Conservation (phyloP, 1,140 invertebrate genomes). For the Drosophila kurseongensis region DNA sequence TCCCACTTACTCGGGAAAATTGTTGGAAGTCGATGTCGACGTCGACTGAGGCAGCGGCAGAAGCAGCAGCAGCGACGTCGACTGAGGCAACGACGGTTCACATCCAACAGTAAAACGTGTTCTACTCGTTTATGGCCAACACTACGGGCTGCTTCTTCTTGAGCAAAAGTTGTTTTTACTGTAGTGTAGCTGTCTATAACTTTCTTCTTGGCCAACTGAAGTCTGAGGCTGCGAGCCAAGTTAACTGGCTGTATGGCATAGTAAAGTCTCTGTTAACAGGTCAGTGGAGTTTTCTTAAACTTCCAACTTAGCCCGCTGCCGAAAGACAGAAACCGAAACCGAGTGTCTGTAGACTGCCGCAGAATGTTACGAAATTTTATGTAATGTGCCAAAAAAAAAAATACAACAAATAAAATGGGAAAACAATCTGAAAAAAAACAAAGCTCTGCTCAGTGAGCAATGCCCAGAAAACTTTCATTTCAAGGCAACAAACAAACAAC, state of each 20-base stretch:
- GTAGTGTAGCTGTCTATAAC: conserved; percentile 73
- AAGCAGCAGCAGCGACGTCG: conserved; percentile 8
- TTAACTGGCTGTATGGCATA: conserved; percentile 34
- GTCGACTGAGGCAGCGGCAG: conserved; percentile 6
- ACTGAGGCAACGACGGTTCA: conserved; percentile 19
- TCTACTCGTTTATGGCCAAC: conserved; percentile 73
- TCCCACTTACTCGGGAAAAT: conserved; percentile 63
- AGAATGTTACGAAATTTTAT: conserved; percentile 83
- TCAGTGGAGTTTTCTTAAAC: conserved; percentile 82
- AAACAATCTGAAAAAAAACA: conserved; percentile 40
- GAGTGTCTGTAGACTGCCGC: conserved; percentile 58
- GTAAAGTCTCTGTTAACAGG: conserved; percentile 78
- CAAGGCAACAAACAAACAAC: conserved; percentile 53
- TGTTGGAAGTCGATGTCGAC: conserved; percentile 11
- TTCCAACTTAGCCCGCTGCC: conserved; percentile 68
- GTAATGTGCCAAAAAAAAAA: conserved; percentile 76
- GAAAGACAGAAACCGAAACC: conserved; percentile 48
- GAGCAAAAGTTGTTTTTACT: conserved; percentile 83
- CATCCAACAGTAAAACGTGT: conserved; percentile 80
- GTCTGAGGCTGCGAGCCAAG: conserved; percentile 30
- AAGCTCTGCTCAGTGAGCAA: conserved; percentile 30
- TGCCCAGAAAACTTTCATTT: conserved; percentile 63
- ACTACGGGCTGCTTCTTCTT: conserved; percentile 46
- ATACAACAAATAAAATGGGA: conserved; percentile 15
- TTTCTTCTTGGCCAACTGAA: conserved; percentile 66